Base-by-base conservation (phyloP, 2,888 invertebrate species). In the Capitulum mitella region DNA sequence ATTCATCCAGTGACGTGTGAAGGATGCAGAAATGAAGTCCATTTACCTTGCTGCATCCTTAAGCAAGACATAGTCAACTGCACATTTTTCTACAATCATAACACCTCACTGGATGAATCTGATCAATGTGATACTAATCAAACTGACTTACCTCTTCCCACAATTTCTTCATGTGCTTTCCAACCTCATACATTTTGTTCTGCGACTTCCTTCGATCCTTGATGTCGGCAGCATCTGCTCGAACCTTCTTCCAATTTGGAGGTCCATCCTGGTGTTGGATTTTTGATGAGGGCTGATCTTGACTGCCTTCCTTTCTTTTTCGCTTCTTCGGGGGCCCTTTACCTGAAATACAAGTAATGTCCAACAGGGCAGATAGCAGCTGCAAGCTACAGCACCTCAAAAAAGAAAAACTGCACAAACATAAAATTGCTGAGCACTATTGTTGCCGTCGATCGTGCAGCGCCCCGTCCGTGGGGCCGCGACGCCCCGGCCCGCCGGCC, bases 81-180 rank as follows among this genome's bases (percentile, higher is more conserved):
- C n/a, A n/a, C n/a, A n/a, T n/a, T n/a, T n/a, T n/a, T n/a, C n/a
- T n/a, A n/a, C n/a, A n/a, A n/a, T n/a, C n/a, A n/a, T n/a, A n/a
- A n/a, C n/a, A n/a, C n/a, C n/a, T n/a, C n/a, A n/a, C n/a, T n/a
- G n/a, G n/a, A n/a, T n/a, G n/a, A n/a, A n/a, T n/a, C n/a, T n/a
- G n/a, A n/a, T n/a, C n/a, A n/a, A n/a, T n/a, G n/a, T n/a, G n/a
- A 78, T 79, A 80, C 77, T 78, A 16, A 79, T 14, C 51, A 79
- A 74, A 34, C 77, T 80, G 19, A 78, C 48, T 61, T 26, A 78
- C 78, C 29, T 80, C 80, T 58, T 82, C 82, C 82, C 82, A 82
- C 19, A 82, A 29, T 58, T 80, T 75, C 75, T 81, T 82, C 46
- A 80, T 80, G 61, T 81, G 40, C 10, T 77, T 48, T 10, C 80